Conservation (phyloP, 2,113 vertebrate genomes). For the Gymnobelideus leadbeateri region DNA sequence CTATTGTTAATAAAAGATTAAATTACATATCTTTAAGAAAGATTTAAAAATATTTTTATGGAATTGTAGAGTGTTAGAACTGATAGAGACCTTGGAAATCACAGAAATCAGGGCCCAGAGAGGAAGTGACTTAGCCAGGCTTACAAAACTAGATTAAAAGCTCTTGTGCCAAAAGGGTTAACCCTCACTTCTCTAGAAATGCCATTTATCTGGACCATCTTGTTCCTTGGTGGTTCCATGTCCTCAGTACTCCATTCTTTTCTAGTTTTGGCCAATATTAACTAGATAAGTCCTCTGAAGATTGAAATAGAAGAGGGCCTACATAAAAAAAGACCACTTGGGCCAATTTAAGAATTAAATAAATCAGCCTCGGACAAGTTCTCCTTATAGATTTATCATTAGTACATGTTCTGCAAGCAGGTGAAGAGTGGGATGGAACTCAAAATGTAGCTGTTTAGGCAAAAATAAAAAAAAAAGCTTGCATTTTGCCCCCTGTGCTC, state of each 20-base stretch:
- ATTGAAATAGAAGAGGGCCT: not conserved
- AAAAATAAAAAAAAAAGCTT: not conserved
- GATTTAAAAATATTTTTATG: not conserved
- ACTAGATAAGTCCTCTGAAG: constrained; percentile 12
- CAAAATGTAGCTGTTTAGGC: constrained; percentile 25
- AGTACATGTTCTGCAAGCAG: not conserved
- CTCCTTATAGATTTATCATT: not conserved
- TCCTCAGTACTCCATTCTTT: not conserved
- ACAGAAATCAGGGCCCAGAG: not conserved
- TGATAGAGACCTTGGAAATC: not conserved
- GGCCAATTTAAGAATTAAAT: not conserved
- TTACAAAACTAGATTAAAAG: not conserved
- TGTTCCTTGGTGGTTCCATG: not conserved
- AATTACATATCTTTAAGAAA: not conserved
- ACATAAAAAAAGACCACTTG: not conserved
- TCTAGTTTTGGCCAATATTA: constrained; percentile 3
- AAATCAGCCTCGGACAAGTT: not conserved
- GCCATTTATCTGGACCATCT: not conserved
- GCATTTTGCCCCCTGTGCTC: not conserved
- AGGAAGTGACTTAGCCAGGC: constrained; percentile 31
- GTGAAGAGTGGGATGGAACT: not conserved
- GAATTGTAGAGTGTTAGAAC: not conserved
- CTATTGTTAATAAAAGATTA: not conserved
- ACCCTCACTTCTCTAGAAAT: not conserved
- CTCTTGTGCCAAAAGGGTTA: not conserved